Conservation (phyloP, 92 coral and sea anemone genomes). For the Muricea muricata region DNA sequence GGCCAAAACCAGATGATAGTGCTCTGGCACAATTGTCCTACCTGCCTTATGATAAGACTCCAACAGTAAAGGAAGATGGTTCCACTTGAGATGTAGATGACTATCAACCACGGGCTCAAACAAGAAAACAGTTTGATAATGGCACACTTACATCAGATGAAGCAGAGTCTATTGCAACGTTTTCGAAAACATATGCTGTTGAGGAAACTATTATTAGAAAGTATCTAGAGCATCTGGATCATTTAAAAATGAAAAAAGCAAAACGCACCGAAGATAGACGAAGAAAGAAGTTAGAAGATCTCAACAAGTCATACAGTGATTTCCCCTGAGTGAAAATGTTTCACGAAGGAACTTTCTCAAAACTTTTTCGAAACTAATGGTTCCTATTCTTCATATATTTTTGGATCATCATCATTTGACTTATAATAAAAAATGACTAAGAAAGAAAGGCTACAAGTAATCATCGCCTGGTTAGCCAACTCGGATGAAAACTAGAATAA, state of each 20-base stretch:
- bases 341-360: no score
- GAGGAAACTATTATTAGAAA: background rate
- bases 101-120: conserved; percentile 19
- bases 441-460: background rate
- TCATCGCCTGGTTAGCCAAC: conserved; percentile 21
- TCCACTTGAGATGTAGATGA: background rate
- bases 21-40: background rate
- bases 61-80: background rate
- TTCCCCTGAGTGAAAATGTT: background rate
- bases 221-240: background rate
- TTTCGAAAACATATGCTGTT: conserved; percentile 25
- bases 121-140: background rate
- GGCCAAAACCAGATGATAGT: background rate
- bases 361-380: background rate
- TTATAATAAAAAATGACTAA: background rate
- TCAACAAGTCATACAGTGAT: background rate
- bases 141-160: background rate
- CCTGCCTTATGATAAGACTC: background rate
- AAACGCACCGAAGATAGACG: background rate
- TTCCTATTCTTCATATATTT: background rate
- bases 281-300: background rate
- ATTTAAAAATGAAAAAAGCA: background rate
- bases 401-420: background rate
- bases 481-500: conserved; percentile 1
- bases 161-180: background rate